Conservation (phyloP, 1,140 invertebrate species). For the Pentalonia nigronervosa region DNA sequence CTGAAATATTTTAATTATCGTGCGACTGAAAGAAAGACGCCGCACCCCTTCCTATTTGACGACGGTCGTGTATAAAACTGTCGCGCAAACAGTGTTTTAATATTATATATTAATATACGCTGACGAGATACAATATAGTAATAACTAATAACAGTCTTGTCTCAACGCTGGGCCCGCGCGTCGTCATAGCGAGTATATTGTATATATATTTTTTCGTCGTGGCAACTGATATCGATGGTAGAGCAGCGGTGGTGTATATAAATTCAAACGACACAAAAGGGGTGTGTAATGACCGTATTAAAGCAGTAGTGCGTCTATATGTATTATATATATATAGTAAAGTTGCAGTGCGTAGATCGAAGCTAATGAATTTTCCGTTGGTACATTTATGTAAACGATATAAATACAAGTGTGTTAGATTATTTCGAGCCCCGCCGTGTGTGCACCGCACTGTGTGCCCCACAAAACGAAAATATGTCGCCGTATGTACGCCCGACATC, state of each 20-base stretch:
- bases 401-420: neutral
- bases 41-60: neutral
- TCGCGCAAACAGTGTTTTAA: neutral
- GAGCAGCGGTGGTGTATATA: neutral
- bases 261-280: neutral
- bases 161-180: neutral
- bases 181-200: neutral
- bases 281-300: neutral
- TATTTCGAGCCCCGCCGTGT: neutral
- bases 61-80: neutral
- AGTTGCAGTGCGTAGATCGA: neutral
- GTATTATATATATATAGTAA: neutral
- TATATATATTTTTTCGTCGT: neutral
- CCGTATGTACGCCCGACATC: neutral
- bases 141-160: neutral
- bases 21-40: neutral
- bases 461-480: neutral
- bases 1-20: neutral
- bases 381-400: neutral
- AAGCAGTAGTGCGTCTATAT: too few species aligned
- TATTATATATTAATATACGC: neutral
- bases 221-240: neutral
- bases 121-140: neutral
- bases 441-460: neutral
- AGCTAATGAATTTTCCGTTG: neutral